These are phyloP conservation scores for Ptychadena robeensis DNA, from an alignment of 2,797 vertebrate species.

Conservation along the genomic window DNA sequence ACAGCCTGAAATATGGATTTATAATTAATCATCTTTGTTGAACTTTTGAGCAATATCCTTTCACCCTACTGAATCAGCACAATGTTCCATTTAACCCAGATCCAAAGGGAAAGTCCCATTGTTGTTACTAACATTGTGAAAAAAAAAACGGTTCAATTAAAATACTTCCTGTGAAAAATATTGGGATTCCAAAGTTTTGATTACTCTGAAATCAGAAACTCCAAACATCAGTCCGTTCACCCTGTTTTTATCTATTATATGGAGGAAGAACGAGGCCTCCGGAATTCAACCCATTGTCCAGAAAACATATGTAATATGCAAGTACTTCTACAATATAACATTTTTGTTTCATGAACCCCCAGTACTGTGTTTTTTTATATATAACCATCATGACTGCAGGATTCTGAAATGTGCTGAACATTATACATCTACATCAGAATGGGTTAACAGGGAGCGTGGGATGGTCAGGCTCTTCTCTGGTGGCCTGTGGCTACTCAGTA, in stretches of 20 bases:
- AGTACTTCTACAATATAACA: background rate
- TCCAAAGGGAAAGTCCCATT: background rate
- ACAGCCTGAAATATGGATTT: constrained; percentile 3
- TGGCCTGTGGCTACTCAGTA: constrained; percentile 47
- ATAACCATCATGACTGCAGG: background rate
- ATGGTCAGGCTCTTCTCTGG: constrained; percentile 37
- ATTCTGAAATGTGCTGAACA: background rate
- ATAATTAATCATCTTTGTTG: constrained; percentile 29
- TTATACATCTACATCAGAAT: background rate
- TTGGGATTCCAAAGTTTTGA: constrained; percentile 8
- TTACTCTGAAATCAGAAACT: background rate
- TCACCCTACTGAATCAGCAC: constrained; percentile 2
- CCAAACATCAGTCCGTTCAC: constrained; percentile 40
- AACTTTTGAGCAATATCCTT: constrained; percentile 44
- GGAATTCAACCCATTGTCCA: constrained; percentile 3
- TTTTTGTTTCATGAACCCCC: background rate
- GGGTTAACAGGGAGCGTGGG: constrained; percentile 46
- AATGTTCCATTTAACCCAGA: background rate
- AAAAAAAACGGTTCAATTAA: background rate
- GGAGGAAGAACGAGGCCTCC: background rate
- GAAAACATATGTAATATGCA: background rate
- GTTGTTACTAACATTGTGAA: background rate
- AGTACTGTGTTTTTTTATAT: background rate
- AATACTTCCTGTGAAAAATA: background rate
- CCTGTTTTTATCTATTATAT: constrained; percentile 18